These are phyloP conservation scores for Saturnia japonica DNA, from an alignment of 2,888 invertebrate genomes.

Conservation along the genomic window DNA sequence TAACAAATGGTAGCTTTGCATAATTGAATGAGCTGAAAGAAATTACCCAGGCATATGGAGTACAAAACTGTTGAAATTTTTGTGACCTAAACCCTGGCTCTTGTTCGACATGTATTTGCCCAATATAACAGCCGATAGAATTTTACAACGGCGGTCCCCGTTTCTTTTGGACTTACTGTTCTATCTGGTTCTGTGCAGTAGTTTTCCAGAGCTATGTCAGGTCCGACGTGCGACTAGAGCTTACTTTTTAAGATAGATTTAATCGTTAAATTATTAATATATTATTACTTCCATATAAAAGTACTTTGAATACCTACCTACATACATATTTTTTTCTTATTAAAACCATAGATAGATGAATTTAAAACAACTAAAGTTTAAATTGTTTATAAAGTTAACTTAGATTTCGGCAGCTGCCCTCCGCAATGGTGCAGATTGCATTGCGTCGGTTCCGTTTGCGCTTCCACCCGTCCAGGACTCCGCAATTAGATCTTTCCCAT, in stretches of 20 bases:
- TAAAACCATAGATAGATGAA: not conserved
- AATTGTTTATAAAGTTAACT: conserved; percentile 1
- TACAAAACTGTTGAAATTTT: conserved; percentile 36
- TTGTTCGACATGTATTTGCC: not conserved
- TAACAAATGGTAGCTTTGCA: conserved; percentile 80
- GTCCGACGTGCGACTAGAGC: no score
- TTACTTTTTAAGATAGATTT: no score
- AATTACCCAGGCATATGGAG: conserved; percentile 65
- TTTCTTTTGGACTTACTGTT: no score
- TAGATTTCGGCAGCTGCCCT: conserved; percentile 18
- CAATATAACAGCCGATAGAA: no score
- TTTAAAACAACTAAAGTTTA: not conserved
- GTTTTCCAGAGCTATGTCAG: no score
- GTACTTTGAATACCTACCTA: no score
- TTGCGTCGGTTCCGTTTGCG: conserved; percentile 46
- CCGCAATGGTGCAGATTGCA: conserved; percentile 33
- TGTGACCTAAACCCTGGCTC: not conserved
- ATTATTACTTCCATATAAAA: no score
- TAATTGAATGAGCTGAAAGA: conserved; percentile 71
- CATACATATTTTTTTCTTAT: not conserved
- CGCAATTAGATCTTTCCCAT: conserved; percentile 41
- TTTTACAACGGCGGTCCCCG: no score
- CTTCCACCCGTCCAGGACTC: conserved; percentile 33
- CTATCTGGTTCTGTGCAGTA: no score
- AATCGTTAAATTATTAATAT: no score